A percentile compares a stretch with the other conserved stretches of the same genome.
Evolutionary conservation across 2,888 invertebrate genomes (phyloP).

Genomic region (Norana najaformis): DNA sequence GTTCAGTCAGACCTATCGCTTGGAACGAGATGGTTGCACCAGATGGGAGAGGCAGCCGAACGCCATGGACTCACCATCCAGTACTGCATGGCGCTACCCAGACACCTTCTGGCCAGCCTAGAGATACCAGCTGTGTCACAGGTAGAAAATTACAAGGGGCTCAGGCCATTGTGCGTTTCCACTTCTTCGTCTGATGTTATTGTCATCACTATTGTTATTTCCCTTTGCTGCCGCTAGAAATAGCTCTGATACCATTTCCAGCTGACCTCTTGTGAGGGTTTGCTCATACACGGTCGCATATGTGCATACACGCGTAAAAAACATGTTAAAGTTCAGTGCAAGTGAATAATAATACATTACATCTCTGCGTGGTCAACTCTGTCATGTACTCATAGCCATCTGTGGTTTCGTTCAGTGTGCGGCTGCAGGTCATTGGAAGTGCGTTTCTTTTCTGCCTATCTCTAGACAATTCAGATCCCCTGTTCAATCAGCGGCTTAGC

Average conservation of each 20-base stretch:
- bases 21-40: conserved; percentile 51
- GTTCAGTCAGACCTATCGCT: conserved; percentile 46
- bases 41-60: conserved; percentile 53
- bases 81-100: conserved; percentile 54
- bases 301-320: too few relatives aligned
- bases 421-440: not conserved
- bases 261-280: too few relatives aligned
- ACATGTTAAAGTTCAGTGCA: too few relatives aligned
- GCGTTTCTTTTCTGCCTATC: not conserved
- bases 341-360: too few relatives aligned
- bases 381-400: not conserved
- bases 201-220: not conserved
- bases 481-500: not conserved
- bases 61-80: conserved; percentile 51
- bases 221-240: not conserved
- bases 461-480: not conserved
- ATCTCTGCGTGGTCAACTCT: too few relatives aligned
- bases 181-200: too few relatives aligned
- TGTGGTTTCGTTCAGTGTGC: not conserved
- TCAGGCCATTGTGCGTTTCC: too few relatives aligned
- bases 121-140: conserved; percentile 53
- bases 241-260: too few relatives aligned
- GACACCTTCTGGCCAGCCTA: conserved; percentile 51
- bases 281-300: too few relatives aligned
- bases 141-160: too few relatives aligned